Percentiles rank a stretch among this genome's conserved stretches.
Evolutionary conservation across 2,888 invertebrate genomes (phyloP).

Genomic region (Pelosia muscerda): DNA sequence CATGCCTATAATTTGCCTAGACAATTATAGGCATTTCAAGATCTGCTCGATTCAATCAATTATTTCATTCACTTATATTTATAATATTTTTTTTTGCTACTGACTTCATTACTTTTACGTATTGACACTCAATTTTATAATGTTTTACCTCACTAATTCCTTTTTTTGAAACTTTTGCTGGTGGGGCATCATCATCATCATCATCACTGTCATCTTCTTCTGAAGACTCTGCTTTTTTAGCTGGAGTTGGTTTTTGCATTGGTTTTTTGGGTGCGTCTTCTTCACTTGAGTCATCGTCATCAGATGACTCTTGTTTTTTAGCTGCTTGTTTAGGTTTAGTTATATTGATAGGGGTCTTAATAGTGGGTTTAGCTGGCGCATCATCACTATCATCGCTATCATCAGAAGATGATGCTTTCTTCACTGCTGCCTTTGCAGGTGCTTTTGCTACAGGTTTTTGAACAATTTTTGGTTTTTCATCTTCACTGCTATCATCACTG

Average conservation of each 20-base stretch:
- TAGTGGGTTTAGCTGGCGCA: constrained; percentile 57
- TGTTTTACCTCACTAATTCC: constrained; percentile 52
- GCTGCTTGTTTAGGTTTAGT: constrained; percentile 42
- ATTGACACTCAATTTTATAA: neutral
- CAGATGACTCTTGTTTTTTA: constrained; percentile 47
- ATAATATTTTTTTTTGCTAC: too few relatives aligned
- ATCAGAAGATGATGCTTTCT: constrained; percentile 67
- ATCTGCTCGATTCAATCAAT: neutral
- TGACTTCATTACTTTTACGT: too few relatives aligned
- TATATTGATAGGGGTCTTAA: constrained; percentile 52
- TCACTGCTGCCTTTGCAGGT: constrained; percentile 28
- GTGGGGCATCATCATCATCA: constrained; percentile 59
- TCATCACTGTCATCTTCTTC: constrained; percentile 59
- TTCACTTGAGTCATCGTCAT: constrained; percentile 60
- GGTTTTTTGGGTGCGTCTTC: constrained; percentile 59
- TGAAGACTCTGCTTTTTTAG: constrained; percentile 63
- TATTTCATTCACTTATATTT: too few relatives aligned
- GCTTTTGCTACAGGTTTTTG: constrained; percentile 43
- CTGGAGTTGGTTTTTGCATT: constrained; percentile 49
- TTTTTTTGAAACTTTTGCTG: constrained; percentile 63
- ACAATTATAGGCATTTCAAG: too few relatives aligned
- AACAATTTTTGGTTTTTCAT: constrained; percentile 52
- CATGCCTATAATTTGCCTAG: neutral
- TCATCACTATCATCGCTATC: constrained; percentile 75
- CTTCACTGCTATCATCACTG: constrained; percentile 70